Percentiles rank a stretch among this genome's conserved stretches.
These are phyloP conservation scores for Calypte anna DNA, from an alignment of 2,113 vertebrate genomes.

Conservation along the genomic window DNA sequence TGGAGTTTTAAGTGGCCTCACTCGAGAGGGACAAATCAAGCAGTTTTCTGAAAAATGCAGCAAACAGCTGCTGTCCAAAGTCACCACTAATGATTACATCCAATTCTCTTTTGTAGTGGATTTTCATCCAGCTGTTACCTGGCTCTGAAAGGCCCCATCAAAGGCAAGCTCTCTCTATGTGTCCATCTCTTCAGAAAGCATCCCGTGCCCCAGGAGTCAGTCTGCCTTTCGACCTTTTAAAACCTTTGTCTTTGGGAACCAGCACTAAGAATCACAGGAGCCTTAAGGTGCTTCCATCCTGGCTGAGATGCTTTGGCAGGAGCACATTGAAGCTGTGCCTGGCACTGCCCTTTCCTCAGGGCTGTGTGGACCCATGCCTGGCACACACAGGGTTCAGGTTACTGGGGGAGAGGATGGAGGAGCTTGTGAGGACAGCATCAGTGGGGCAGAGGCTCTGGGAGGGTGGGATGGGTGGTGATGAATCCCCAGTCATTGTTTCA, in stretches of 20 bases:
- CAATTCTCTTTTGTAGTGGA: conserved; percentile 22
- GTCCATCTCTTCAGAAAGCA: background rate
- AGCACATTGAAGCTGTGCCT: background rate
- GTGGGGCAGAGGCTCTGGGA: background rate
- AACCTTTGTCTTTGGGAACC: conserved; percentile 3
- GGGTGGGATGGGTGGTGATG: background rate
- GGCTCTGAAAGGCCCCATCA: background rate
- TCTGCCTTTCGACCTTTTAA: background rate
- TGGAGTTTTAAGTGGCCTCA: conserved; percentile 38
- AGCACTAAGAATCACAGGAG: accelerated
- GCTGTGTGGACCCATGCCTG: background rate
- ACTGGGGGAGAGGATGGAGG: accelerated
- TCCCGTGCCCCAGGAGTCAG: background rate
- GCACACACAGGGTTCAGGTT: accelerated
- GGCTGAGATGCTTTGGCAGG: background rate
- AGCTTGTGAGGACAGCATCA: accelerated
- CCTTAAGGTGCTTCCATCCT: background rate
- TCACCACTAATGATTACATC: background rate
- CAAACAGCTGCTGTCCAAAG: conserved; percentile 58
- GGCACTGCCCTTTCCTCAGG: background rate
- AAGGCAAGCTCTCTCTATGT: background rate
- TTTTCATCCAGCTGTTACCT: conserved; percentile 57
- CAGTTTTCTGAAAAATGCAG: conserved; percentile 13
- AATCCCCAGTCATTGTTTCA: accelerated
- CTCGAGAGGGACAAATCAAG: conserved; percentile 43